These are phyloP conservation scores for Pseudoips prasinana DNA, from an alignment of 2,888 invertebrate species.

Conservation along the genomic window DNA sequence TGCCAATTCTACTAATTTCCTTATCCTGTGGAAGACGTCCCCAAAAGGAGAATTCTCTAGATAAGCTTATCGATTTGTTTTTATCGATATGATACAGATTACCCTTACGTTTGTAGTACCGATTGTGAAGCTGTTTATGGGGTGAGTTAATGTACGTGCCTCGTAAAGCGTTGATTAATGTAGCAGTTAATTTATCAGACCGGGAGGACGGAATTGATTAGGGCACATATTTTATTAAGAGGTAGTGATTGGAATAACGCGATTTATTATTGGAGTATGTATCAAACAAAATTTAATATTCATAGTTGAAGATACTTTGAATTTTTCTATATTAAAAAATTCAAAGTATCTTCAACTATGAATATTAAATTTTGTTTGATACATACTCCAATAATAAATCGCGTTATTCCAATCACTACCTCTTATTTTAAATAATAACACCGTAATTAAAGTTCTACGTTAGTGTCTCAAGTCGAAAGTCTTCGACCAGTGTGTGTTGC, in stretches of 20 bases:
- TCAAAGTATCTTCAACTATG: too few relatives aligned
- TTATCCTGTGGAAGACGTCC: not conserved
- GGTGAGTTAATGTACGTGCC: constrained; percentile 17
- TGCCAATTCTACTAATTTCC: too few relatives aligned
- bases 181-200: constrained; percentile 26
- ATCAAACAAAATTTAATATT: constrained; percentile 13
- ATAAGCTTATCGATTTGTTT: constrained; percentile 43
- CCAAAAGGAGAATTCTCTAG: constrained; percentile 40
- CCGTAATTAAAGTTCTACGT: too few relatives aligned
- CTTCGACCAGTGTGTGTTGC: too few relatives aligned
- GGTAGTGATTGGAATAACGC: constrained; percentile 3
- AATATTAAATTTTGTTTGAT: constrained; percentile 13
- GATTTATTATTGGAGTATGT: too few relatives aligned
- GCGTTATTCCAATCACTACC: constrained; percentile 3
- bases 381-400: too few relatives aligned
- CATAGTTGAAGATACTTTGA: too few relatives aligned
- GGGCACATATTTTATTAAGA: too few relatives aligned
- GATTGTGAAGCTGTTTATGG: constrained; percentile 22
- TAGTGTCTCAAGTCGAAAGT: too few relatives aligned
- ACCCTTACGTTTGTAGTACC: constrained; percentile 24
- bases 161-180: constrained; percentile 31
- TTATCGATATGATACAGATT: constrained; percentile 43
- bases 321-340: too few relatives aligned
- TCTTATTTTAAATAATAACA: too few relatives aligned
- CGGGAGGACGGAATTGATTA: too few relatives aligned